phyloP scores from a whole-genome alignment of 2,888 invertebrate species.

The Plagodis pulveraria region DNA sequence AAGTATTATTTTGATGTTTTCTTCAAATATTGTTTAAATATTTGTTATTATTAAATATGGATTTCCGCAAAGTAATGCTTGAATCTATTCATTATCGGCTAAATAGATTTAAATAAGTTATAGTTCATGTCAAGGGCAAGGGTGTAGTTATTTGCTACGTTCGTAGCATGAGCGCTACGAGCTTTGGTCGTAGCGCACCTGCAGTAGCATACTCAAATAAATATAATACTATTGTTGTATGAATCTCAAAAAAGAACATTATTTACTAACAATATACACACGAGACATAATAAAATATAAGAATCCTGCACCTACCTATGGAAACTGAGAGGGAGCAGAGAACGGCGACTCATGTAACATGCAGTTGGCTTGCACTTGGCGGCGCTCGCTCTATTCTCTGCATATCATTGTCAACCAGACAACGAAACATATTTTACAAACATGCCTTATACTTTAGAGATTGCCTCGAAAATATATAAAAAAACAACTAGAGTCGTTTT shows the following conservation, averaged over 20 bases:
- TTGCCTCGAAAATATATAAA: no score
- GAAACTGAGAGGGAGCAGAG: constrained; percentile 31
- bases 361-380: constrained; percentile 59
- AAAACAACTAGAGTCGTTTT: no score
- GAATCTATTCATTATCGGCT: no score
- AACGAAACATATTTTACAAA: constrained; percentile 47
- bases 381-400: constrained; percentile 45
- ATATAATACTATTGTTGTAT: constrained; percentile 1
- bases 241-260: no score
- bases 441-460: background rate
- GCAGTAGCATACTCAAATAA: constrained; percentile 47
- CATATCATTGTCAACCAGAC: constrained; percentile 54
- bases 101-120: no score
- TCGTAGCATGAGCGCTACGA: constrained; percentile 27
- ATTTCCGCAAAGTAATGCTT: no score
- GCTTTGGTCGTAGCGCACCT: constrained; percentile 39
- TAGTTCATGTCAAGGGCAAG: constrained; percentile 31
- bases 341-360: constrained; percentile 65
- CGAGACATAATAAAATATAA: constrained; percentile 61
- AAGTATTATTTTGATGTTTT: no score
- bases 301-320: constrained; percentile 62
- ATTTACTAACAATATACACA: no score
- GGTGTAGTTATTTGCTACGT: constrained; percentile 29
- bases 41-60: no score
- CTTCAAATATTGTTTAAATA: no score